These are phyloP conservation scores for Mermis nigrescens DNA, from an alignment of 2,888 invertebrate genomes.

Conservation along the genomic window DNA sequence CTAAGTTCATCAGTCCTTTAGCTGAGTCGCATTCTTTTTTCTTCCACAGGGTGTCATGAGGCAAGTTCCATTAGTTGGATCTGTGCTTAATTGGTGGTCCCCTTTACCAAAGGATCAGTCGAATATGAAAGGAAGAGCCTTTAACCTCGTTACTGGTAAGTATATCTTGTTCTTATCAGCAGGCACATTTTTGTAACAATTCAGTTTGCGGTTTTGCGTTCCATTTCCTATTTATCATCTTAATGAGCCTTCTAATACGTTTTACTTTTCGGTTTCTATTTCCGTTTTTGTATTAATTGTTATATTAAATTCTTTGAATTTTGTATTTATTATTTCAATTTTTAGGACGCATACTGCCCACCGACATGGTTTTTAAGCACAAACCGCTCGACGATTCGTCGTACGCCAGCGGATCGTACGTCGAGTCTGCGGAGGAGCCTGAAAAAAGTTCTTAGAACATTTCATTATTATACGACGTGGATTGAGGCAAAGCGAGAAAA, in stretches of 20 bases:
- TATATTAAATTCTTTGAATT: no score
- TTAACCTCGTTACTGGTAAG: conserved; percentile 46
- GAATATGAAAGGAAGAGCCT: conserved; percentile 55
- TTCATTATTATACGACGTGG: no score
- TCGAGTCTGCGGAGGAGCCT: no score
- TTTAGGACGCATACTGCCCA: conserved; percentile 22
- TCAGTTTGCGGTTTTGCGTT: no score
- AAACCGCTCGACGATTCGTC: neutral
- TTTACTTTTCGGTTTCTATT: no score
- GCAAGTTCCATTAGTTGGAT: conserved; percentile 79
- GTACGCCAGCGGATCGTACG: neutral
- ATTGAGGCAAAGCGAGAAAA: no score
- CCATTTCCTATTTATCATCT: no score
- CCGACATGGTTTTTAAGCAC: conserved; percentile 22
- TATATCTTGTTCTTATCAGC: neutral
- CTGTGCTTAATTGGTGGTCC: conserved; percentile 88
- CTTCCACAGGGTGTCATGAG: conserved; percentile 58
- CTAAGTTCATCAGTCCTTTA: no score
- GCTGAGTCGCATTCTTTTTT: no score
- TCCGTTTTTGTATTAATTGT: no score
- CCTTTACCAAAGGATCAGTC: conserved; percentile 56
- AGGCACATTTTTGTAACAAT: neutral
- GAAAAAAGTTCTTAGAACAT: no score
- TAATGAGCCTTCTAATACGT: neutral
- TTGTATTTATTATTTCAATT: neutral